Conservation (phyloP, 2,888 invertebrate genomes). For the Muschampia plurimacula region DNA sequence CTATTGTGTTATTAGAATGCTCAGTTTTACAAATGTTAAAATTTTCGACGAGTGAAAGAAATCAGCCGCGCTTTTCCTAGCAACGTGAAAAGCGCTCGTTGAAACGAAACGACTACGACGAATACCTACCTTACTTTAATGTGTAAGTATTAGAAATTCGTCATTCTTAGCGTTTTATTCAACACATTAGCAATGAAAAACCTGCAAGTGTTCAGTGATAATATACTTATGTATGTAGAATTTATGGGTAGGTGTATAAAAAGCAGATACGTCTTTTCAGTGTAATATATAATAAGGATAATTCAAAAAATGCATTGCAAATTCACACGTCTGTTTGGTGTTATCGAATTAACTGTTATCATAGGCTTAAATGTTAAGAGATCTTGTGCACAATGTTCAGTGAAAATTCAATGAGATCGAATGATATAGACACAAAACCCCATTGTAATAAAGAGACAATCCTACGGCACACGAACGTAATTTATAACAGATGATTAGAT, state of each 20-base stretch:
- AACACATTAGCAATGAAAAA: conserved; percentile 34
- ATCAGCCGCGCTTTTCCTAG: conserved; percentile 47
- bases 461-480: conserved; percentile 25
- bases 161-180: conserved; percentile 24
- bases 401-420: conserved; percentile 52
- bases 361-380: conserved; percentile 68
- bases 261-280: conserved; percentile 64
- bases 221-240: conserved; percentile 45
- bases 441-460: not conserved
- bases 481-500: conserved; percentile 19
- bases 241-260: conserved; percentile 33
- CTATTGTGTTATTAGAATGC: conserved; percentile 30
- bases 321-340: conserved; percentile 72
- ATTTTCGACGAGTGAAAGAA: conserved; percentile 22
- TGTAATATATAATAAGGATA: conserved; percentile 58
- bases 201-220: conserved; percentile 47
- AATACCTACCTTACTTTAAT: not conserved
- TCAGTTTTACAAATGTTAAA: conserved; percentile 9
- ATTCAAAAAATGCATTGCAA: conserved; percentile 66
- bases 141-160: not conserved
- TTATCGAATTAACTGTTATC: conserved; percentile 76
- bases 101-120: conserved; percentile 38
- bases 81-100: conserved; percentile 44
- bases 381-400: conserved; percentile 73
- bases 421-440: not conserved